phyloP scores from a whole-genome alignment of 2,797 vertebrate species.

The Cyprinodon diabolis region DNA sequence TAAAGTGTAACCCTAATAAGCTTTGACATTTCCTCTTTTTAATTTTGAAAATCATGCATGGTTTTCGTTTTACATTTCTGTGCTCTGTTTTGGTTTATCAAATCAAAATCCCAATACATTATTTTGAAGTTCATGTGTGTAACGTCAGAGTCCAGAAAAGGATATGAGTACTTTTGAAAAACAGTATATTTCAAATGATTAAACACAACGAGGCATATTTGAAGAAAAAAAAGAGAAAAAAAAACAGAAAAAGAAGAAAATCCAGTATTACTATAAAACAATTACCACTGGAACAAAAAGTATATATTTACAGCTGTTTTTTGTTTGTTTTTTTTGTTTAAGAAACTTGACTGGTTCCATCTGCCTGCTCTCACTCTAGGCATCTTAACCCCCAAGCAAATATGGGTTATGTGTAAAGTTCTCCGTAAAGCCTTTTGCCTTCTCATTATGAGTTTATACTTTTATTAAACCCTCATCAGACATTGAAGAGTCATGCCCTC shows the following conservation, averaged over 20 bases:
- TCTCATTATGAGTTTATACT: conserved; percentile 39
- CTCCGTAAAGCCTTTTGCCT: conserved; percentile 47
- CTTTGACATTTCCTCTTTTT: background rate
- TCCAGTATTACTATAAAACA: background rate
- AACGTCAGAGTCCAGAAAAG: too few relatives aligned
- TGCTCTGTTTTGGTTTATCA: background rate
- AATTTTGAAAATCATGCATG: background rate
- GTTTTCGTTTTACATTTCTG: background rate
- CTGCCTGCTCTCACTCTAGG: conserved; percentile 29
- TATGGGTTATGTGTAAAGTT: conserved; percentile 32
- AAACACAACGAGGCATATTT: background rate
- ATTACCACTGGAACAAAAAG: background rate
- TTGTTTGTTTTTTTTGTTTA: conserved; percentile 1
- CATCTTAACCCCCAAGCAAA: conserved; percentile 16
- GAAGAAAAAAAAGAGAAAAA: too few relatives aligned
- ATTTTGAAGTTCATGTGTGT: too few relatives aligned
- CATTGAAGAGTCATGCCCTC: conserved; percentile 50
- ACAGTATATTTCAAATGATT: too few relatives aligned
- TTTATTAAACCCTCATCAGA: conserved; percentile 63
- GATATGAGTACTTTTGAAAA: too few relatives aligned
- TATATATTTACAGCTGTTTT: background rate
- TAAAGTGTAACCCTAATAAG: too few relatives aligned
- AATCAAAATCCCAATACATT: too few relatives aligned
- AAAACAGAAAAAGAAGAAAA: background rate
- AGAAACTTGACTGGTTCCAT: conserved; percentile 21